phyloP scores from a whole-genome alignment of 2,113 vertebrate genomes.

The Nettapus auritus region DNA sequence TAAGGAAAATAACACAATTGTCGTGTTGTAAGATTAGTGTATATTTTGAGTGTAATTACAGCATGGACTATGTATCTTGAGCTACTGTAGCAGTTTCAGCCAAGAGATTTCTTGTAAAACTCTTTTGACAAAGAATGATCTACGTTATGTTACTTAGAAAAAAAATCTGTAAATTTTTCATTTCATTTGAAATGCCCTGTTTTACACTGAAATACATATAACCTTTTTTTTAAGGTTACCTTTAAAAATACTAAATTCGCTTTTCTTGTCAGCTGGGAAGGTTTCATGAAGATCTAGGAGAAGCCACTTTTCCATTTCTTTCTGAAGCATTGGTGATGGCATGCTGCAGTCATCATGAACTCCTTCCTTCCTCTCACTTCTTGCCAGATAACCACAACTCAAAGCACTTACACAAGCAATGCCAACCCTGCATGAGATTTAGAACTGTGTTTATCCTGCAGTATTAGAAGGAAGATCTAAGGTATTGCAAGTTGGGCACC shows the following conservation, averaged over 20 bases:
- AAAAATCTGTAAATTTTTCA: neutral
- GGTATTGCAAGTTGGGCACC: neutral
- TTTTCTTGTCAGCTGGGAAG: neutral
- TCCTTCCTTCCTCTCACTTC: neutral
- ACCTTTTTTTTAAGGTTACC: neutral
- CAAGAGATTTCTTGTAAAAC: neutral
- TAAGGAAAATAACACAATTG: neutral
- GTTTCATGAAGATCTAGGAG: neutral
- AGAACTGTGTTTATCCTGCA: neutral
- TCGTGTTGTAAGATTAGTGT: neutral
- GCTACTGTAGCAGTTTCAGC: neutral
- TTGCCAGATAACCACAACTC: too few species aligned
- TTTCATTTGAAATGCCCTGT: neutral
- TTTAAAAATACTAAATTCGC: neutral
- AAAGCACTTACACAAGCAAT: neutral
- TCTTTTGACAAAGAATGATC: neutral
- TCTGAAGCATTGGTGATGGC: neutral
- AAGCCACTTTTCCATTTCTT: neutral
- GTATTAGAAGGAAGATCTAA: neutral
- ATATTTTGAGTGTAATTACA: neutral
- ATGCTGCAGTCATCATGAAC: accelerated
- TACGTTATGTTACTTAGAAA: neutral
- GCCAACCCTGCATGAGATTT: neutral
- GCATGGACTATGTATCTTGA: neutral
- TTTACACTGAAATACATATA: neutral